Evolutionary conservation across 2,113 vertebrate species (phyloP).

Genomic region (Pedetes capensis): DNA sequence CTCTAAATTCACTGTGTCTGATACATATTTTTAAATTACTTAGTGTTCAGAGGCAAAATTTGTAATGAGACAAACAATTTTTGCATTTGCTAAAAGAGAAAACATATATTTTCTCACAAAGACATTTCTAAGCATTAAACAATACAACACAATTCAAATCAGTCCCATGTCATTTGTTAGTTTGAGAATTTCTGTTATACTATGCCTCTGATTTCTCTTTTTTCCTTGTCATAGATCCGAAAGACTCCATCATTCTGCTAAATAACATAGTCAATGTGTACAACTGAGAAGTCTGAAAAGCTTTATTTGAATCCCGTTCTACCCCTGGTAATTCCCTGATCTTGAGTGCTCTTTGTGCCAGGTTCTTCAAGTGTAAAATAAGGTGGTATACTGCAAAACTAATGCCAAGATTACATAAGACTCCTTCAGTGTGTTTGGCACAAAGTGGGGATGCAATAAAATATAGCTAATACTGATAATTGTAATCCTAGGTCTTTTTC

Average conservation of each 20-base stretch:
- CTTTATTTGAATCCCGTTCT: not conserved
- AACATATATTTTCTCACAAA: not conserved
- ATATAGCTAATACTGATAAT: not conserved
- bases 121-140: not conserved
- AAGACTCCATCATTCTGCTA: not conserved
- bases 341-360: not conserved
- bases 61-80: not conserved
- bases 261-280: not conserved
- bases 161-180: not conserved
- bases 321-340: not conserved
- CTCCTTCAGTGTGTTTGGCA: not conserved
- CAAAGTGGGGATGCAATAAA: not conserved
- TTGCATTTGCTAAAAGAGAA: not conserved
- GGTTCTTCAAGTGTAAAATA: not conserved
- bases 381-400: not conserved
- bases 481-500: not conserved
- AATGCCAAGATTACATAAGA: not conserved
- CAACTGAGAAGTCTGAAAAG: not conserved
- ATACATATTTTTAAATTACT: not conserved
- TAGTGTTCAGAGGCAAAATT: not conserved
- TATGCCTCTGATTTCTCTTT: not conserved
- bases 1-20: not conserved
- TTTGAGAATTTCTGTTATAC: not conserved
- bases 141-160: not conserved
- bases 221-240: not conserved